phyloP scores from a whole-genome alignment of 2,113 vertebrate species.

The Coptodon rendalli region DNA sequence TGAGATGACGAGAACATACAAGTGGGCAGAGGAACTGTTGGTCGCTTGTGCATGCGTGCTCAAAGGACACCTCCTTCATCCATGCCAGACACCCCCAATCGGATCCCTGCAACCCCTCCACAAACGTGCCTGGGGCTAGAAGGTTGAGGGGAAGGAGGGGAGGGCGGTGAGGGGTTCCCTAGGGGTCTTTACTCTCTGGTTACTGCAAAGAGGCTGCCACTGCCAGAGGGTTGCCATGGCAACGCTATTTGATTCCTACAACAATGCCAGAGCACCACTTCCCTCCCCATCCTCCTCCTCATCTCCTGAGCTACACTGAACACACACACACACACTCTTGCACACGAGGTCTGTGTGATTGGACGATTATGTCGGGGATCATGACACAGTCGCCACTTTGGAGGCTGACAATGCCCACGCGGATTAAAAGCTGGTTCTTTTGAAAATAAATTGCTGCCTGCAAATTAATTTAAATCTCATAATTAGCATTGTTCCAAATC shows the following conservation, averaged over 20 bases:
- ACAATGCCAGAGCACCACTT: slow-evolving; percentile 64
- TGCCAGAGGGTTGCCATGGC: slow-evolving; percentile 70
- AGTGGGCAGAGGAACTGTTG: neutral
- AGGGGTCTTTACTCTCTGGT: slow-evolving; percentile 68
- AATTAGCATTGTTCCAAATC: slow-evolving; percentile 16
- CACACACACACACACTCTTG: slow-evolving; percentile 4
- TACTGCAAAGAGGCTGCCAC: slow-evolving; percentile 69
- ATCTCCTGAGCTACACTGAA: slow-evolving; percentile 14
- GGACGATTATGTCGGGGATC: slow-evolving; percentile 26
- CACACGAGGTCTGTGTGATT: neutral
- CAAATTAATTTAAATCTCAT: slow-evolving; percentile 33
- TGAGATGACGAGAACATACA: neutral
- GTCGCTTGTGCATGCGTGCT: neutral
- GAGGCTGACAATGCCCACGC: neutral
- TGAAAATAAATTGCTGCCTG: slow-evolving; percentile 18
- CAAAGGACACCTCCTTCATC: neutral
- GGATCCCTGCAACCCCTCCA: slow-evolving; percentile 23
- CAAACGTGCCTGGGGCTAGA: slow-evolving; percentile 45
- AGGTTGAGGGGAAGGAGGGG: slow-evolving; percentile 19
- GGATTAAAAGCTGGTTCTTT: slow-evolving; percentile 5
- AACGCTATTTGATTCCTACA: slow-evolving; percentile 76
- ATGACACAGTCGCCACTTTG: neutral
- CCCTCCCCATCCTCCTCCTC: neutral
- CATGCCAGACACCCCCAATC: slow-evolving; percentile 13
- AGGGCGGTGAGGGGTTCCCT: slow-evolving; percentile 40